Base-by-base conservation (phyloP, 2,113 vertebrate genomes). In the Murina feae region DNA sequence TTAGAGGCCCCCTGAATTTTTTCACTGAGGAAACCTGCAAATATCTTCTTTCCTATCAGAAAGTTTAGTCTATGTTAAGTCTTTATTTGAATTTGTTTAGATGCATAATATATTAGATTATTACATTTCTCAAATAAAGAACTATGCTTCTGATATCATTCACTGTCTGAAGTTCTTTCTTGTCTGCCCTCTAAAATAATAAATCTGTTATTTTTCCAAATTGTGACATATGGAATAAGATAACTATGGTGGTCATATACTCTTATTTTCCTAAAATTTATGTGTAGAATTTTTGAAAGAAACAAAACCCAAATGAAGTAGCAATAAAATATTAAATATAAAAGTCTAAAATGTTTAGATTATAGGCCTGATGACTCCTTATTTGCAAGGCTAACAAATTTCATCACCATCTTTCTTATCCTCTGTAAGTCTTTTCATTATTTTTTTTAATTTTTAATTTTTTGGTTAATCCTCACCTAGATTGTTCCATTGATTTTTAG, bases 21-120 rank as follows among this genome's bases (percentile, higher is more conserved):
- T 97, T 97, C 80, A 93, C 65, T 90, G 84, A 81, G 89, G 94
- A 92, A 95, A 97, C 58, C 95, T 93, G n/a, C 90, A 96, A 88
- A 95, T 66, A 91, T 95, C 58, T 91, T 66, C 93, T 88, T 96
- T 90, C 68, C 82, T 91, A 85, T 80, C 91, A 72, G 93, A 83
- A 90, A 86, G 66, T 80, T 97, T 96, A 95, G n/a, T 88, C 28
- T 95, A 53, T 23, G 91, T 96, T 82, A 81, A 89, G 88, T 95
- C 60, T 2, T 23, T 74, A 55, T 96, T 93, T 44, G 25, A 44
- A 76, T 86, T 68, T 89, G n/a, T 89, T 90, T 90, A 20, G n/a
- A 96, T 86, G 16, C 39, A 55, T 23, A 3, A 9, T 42, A 90
- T 69, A 95, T 95, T 92, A 90, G 88, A 74, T 13, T 87, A 55